Base-by-base conservation (phyloP, 2,888 invertebrate species). In the Thecophora atra region DNA sequence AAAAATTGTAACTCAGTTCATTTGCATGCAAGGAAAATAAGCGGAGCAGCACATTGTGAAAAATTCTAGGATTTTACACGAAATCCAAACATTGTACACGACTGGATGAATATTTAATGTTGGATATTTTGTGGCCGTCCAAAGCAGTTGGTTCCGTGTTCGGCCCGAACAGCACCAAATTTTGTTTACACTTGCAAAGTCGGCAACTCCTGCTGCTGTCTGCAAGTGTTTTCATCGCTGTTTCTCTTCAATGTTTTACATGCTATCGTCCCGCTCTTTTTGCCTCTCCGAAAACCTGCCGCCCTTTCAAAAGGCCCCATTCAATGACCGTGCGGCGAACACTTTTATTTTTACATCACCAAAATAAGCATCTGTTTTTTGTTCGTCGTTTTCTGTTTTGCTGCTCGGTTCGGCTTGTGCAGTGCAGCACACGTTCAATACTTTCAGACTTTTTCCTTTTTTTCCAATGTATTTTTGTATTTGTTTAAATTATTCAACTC, bases 261-360 rank as follows among this genome's bases (percentile, higher is more conserved):
- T 54, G 54, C 54, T 21, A 21, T 11, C 24, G 13, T 5, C 52
- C 52, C 17, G 11, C 17, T 52, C 51, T 51, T 17, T 17, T 17
- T 54, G 8, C 4, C 54, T n/a, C 1, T n/a, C 54, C 51, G 19
- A 8, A 19, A 6, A 15, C 17, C 6, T 4, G 17, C 13, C 8
- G 28, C 7, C 17, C 24, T 58, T 15, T 58, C 51, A 2, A 7
- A 15, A 24, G 15, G 6, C 52, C 28, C 15, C 13, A n/a, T 58
- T 30, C 51, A 66, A 37, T 66, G 52, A 19, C 30, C 37, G 62
- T n/a, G n/a, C n/a, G n/a, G n/a, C 37, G 21, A 51, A 47, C 62
- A 47, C 52, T 70, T 67, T 69, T 63, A 63, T 62, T 70, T 62
- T 70, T 70, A 70, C 51, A 63, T 30, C 30, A 11, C 37, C 24